Conservation (phyloP, 2,113 vertebrate genomes). For the Vulpes lagopus region DNA sequence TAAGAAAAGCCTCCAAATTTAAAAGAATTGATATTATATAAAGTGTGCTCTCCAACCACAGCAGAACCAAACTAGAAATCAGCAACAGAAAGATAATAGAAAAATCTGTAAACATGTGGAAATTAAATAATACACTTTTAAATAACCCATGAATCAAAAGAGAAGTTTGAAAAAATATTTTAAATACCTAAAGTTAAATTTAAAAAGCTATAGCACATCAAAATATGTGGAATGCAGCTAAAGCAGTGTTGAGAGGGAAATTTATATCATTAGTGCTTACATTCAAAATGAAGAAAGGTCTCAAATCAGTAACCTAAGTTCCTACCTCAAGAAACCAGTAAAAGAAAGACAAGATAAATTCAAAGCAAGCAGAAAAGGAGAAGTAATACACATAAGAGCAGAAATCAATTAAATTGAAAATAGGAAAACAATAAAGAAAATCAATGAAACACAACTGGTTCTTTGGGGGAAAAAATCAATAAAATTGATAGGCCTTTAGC, state of each 20-base stretch:
- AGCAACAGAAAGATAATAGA: neutral
- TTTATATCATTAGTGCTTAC: neutral
- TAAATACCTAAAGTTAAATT: neutral
- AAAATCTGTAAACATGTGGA: neutral
- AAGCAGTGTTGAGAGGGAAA: neutral
- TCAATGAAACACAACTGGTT: neutral
- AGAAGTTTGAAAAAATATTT: neutral
- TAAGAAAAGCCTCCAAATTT: neutral
- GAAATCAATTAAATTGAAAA: neutral
- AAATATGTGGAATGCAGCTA: neutral
- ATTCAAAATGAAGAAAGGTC: neutral
- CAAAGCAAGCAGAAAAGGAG: neutral
- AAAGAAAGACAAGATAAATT: neutral
- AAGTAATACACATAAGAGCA: neutral
- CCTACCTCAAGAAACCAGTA: neutral
- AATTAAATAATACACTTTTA: neutral
- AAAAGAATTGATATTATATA: neutral
- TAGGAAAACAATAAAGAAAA: neutral
- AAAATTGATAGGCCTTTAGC: neutral
- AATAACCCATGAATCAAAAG: neutral
- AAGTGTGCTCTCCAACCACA: neutral
- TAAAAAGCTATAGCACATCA: neutral
- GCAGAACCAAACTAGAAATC: neutral
- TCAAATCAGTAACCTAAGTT: neutral
- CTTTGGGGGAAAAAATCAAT: neutral